Base-by-base conservation (phyloP, 1,140 invertebrate species). In the Macrobrachium rosenbergii region DNA sequence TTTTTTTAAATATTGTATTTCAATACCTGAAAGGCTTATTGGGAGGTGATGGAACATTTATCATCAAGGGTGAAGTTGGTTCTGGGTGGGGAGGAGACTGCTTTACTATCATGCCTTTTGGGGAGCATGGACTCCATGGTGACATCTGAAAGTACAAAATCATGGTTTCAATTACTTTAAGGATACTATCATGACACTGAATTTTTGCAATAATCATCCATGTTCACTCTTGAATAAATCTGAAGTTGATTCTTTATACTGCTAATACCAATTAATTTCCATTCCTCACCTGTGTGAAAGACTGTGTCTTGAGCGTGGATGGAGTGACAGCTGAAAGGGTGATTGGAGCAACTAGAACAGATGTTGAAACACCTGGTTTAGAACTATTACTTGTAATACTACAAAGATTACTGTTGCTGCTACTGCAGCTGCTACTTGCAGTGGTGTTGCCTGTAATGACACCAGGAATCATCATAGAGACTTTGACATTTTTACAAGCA, bases 51-150 rank as follows among this genome's bases (percentile, higher is more conserved):
- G 86, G 86, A 43, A 88, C 45, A 76, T 83, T 88, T 28, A 88
- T 64, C 73, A 85, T 89, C 17, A 77, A 75, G 23, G 85, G 83
- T 43, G 89, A 88, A 52, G 88, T 60, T 23, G 89, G 87, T 67
- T 87, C 82, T n/a, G 87, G 58, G 58, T 85, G 82, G 37, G 86
- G 89, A 16, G 89, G 89, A 19, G 89, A 87, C 77, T 87, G 81
- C 45, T 82, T 88, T n/a, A 52, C 2, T 52, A 82, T 78, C 28
- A 80, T 23, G 12, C 77, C 64, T 60, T 67, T 76, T 11, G 83
- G 83, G 52, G 78, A 82, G 59, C 67, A 75, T 23, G 85, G 85
- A 58, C 85, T 87, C 85, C 85, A 87, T 23, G 85, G 78, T 28
- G 85, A 62, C 19, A 87, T 75, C 12, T 76, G 63, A 58, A 69